A percentile compares a stretch with the other conserved stretches of the same genome.
phyloP scores from a whole-genome alignment of 2,113 vertebrate species.

The Syngnathus scovelli region DNA sequence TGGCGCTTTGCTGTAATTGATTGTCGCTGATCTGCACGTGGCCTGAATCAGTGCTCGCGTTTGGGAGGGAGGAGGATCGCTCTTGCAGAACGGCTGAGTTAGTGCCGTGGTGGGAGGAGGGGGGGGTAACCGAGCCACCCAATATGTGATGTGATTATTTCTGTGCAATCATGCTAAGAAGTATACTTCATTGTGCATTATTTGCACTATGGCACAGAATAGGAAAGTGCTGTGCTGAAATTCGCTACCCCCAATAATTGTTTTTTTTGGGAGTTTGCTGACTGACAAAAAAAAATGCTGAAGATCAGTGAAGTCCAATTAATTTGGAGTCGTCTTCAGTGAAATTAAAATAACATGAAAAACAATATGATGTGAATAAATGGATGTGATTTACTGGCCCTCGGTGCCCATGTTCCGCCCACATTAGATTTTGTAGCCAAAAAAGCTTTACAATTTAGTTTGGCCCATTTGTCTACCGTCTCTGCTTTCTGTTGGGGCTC shows the following conservation, averaged over 20 bases:
- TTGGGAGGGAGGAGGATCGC: rapidly evolving
- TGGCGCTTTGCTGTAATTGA: constrained; percentile 42
- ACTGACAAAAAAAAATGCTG: too few species aligned
- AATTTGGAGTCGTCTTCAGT: neutral
- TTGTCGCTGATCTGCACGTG: constrained; percentile 31
- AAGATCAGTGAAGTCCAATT: too few species aligned
- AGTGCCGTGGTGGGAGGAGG: neutral
- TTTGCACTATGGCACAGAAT: neutral
- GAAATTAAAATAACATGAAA: neutral
- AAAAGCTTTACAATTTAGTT: neutral
- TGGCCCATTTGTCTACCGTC: neutral
- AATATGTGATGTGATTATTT: neutral
- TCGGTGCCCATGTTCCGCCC: neutral
- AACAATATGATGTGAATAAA: neutral
- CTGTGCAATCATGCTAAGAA: neutral
- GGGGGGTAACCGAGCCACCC: neutral
- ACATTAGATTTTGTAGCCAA: neutral
- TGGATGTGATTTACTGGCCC: neutral
- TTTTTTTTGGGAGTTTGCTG: neutral
- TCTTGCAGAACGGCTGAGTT: neutral
- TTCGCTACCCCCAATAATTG: neutral
- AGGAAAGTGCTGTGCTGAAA: neutral
- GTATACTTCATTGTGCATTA: neutral
- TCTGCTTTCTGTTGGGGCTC: neutral
- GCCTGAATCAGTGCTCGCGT: constrained; percentile 14